These are phyloP conservation scores for Gymnocephalus cernua DNA, from an alignment of 2,113 vertebrate species.

Conservation along the genomic window DNA sequence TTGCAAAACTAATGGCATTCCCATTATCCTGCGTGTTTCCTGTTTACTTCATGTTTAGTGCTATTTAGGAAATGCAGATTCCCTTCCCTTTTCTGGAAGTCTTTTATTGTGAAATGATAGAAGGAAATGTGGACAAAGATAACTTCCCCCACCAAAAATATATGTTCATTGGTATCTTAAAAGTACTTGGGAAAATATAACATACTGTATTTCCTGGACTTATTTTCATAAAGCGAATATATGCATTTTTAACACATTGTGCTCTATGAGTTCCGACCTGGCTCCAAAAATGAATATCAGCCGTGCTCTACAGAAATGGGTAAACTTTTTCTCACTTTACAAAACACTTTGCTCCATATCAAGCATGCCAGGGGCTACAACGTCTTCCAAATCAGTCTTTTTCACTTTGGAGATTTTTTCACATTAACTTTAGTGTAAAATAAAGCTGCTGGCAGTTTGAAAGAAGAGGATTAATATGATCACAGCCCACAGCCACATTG, in stretches of 20 bases:
- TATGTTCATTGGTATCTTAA: too few relatives aligned
- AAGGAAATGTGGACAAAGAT: too few relatives aligned
- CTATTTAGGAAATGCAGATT: too few relatives aligned
- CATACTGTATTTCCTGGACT: neutral
- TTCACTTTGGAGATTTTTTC: conserved; percentile 15
- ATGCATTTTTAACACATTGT: neutral
- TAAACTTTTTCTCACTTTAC: neutral
- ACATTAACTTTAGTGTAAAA: conserved; percentile 8
- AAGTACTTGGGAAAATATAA: neutral
- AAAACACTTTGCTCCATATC: neutral
- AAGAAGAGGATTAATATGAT: conserved; percentile 45
- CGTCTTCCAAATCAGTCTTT: conserved; percentile 9
- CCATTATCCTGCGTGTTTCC: too few relatives aligned
- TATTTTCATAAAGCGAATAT: neutral
- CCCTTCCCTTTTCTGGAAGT: neutral
- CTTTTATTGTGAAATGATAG: neutral
- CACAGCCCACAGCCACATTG: neutral
- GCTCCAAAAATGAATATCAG: neutral
- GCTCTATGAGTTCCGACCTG: neutral
- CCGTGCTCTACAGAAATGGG: neutral
- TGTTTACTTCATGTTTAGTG: too few relatives aligned
- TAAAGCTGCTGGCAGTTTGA: conserved; percentile 23
- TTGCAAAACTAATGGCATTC: too few relatives aligned
- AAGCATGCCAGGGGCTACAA: conserved; percentile 2
- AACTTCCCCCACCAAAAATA: too few relatives aligned